Evolutionary conservation across 2,888 invertebrate species (phyloP), one percentile per base, ranked within the genome.

Genomic region (Stenoptilia bipunctidactyla): DNA sequence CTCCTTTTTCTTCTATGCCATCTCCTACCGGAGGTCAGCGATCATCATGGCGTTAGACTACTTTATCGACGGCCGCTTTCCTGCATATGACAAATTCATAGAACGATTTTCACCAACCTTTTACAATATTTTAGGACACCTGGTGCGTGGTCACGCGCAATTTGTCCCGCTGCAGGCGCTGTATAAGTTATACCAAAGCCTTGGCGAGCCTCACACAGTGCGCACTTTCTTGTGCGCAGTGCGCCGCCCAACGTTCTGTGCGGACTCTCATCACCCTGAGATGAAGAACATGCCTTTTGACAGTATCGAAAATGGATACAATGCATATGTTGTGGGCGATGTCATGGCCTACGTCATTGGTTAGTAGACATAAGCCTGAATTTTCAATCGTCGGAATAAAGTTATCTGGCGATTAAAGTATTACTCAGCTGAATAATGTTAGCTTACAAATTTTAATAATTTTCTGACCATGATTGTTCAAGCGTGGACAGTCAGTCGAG

Each of bases 161-260:
- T 61, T 72, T 41, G 49, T 86, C 13, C 85, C 87, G 1, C 52
- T 87, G 37, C 66, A 66, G 49, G 66, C 60, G 2, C 52, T 75
- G 8, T 86, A 86, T 47, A 50, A 61, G 34, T 54, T 87, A 30
- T 87, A 85, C 56, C 57, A 58, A 42, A 52, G 51, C 15, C 50
- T 86, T 30, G 85, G 84, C 9, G 82, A 85, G 45, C 84, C 85
- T 0, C 80, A 77, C 44, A 74, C 84, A 0, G 67, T 77, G 10
- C 68, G 74, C 10, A 52, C 55, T 15, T 74, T 83, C 44, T 49
- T 86, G 2, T 55, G 61, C 40, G 66, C 72, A 1, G 57, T 67
- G 15, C 70, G 68, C 8, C 53, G 51, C 9, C 55, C 69, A 1
- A 55, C 66, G 1, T 61, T 76, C 44, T 48, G 53, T 40, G 34